Percentiles rank a stretch among this genome's conserved stretches.
phyloP scores from a whole-genome alignment of 2,888 invertebrate genomes.

The Oasisia sp. region DNA sequence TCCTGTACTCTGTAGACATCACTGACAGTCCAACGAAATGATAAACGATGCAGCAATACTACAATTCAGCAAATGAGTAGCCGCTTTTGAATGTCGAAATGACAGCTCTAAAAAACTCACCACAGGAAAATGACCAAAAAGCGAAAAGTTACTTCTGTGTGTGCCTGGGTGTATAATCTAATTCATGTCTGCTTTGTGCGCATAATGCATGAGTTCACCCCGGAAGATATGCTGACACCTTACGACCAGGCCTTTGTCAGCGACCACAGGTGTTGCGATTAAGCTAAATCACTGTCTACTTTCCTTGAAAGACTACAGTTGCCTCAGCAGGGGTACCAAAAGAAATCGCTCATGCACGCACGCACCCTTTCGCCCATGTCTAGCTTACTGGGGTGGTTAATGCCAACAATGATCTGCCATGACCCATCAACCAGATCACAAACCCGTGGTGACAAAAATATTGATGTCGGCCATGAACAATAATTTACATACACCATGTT shows the following conservation, averaged over 20 bases:
- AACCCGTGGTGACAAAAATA: not conserved
- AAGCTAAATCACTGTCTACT: not conserved
- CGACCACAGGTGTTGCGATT: not conserved
- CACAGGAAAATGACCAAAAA: not conserved
- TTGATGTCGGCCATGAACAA: not conserved
- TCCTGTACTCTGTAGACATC: no score
- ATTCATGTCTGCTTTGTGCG: not conserved
- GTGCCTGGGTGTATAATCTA: not conserved
- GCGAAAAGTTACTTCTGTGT: not conserved
- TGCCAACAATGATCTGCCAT: not conserved
- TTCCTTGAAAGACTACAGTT: not conserved
- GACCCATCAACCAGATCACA: not conserved
- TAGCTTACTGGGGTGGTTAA: not conserved
- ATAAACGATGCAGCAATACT: no score
- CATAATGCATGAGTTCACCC: not conserved
- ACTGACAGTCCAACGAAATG: no score
- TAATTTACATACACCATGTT: not conserved
- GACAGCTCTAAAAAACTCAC: not conserved
- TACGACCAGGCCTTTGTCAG: not conserved
- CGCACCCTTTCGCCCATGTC: not conserved
- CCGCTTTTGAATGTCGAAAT: not conserved
- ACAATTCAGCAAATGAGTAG: slow-evolving; percentile 1
- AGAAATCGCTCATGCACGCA: not conserved
- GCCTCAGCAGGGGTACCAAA: not conserved
- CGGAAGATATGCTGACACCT: not conserved